Percentiles rank a stretch among this genome's conserved stretches.
Conservation (phyloP, 2,888 invertebrate species). For the Drosophila villosipedis region DNA sequence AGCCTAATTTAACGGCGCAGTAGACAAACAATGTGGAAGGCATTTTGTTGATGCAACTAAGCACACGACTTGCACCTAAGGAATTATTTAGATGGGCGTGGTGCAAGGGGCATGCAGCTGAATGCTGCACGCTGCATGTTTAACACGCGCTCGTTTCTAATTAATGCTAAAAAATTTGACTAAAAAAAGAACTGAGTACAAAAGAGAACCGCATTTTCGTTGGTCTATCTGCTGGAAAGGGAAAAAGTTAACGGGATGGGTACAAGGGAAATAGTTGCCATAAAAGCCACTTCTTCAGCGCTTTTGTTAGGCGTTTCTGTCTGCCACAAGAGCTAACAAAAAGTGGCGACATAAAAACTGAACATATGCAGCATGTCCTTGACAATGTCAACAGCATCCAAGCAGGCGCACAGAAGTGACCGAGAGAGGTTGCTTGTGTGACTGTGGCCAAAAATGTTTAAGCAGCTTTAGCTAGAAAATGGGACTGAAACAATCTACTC, state of each 20-base stretch:
- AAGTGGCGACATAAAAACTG: constrained; percentile 20
- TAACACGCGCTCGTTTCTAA: constrained; percentile 69
- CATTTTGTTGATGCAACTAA: constrained; percentile 69
- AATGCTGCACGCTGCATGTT: constrained; percentile 25
- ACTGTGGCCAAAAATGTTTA: background rate
- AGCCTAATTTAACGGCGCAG: constrained; percentile 71
- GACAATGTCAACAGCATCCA: constrained; percentile 71
- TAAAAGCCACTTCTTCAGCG: constrained; percentile 35
- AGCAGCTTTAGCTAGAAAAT: background rate
- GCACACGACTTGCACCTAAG: constrained; percentile 60
- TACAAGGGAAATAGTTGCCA: background rate
- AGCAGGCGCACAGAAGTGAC: constrained; percentile 56
- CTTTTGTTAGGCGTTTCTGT: constrained; percentile 24
- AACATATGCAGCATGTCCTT: constrained; percentile 57
- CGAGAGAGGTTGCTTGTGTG: constrained; percentile 53
- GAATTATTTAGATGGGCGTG: constrained; percentile 7
- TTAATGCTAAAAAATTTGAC: constrained; percentile 68
- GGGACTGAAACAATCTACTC: background rate
- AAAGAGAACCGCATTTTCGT: constrained; percentile 31
- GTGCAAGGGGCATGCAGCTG: background rate
- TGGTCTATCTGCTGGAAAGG: background rate
- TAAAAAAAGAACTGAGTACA: constrained; percentile 37
- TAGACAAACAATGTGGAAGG: constrained; percentile 70
- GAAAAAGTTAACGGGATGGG: background rate
- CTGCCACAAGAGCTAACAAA: constrained; percentile 10